Base-by-base conservation (phyloP, 2,888 invertebrate species). In the Therioaphis trifolii region DNA sequence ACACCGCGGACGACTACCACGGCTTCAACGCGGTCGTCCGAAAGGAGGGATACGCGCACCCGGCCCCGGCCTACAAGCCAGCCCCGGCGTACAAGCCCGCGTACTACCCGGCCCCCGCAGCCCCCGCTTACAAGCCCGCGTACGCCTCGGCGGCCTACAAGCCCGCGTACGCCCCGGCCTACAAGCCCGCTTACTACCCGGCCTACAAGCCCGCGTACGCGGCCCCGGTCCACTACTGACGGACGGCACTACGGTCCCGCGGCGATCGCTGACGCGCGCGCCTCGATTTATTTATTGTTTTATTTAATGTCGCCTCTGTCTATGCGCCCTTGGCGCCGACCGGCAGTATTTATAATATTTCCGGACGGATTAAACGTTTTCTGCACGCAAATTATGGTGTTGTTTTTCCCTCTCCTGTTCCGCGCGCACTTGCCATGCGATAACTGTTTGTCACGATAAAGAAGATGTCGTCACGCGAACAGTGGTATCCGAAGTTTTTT, bases 1-100 rank as follows among this genome's bases (percentile, higher is more conserved):
- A 85, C 71, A 76, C 84, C 69, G 72, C 82, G 35, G 71, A 76
- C 77, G 84, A 84, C 49, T 46, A 58, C 63, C 58, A 79, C 72
- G 84, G 85, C 49, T 85, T 85, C 84, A 76, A 84, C 82, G 82
- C 82, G 24, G 84, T 58, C 14, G 85, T 85, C 61, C 66, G 71
- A 46, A 85, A 85, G 69, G 76, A 84, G 29, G 69, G 68, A n/a
- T 76, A 69, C 55, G n/a, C 46, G 2, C 5, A 46, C 15, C 40
- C 61, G 21, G 24, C 61, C 0, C 72, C 49, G 18, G 18, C 61
- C 14, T 63, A 40, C 66, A 76, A 66, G 27, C 58, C 40, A 4
- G 46, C 63, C n/a, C 63, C 49, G 21, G 46, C 14, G n/a, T n/a
- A n/a, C 46, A 46, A 46, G 14, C 29, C n/a, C n/a, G n/a, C n/a